Conservation (phyloP, 2,113 vertebrate genomes). For the Chlorodrepanis virens region DNA sequence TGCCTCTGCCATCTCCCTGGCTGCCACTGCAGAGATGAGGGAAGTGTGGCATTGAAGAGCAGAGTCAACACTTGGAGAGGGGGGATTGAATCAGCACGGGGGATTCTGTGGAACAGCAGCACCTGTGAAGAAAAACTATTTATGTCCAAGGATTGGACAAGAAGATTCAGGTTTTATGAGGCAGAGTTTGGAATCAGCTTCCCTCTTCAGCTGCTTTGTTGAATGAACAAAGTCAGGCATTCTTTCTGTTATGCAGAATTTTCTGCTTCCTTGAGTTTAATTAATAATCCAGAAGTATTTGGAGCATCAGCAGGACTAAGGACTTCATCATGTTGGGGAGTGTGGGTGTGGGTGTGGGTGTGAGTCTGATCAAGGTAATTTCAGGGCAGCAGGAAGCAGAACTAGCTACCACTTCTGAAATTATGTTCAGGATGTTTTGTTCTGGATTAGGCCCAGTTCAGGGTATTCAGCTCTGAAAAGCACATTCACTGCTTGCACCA, state of each 20-base stretch:
- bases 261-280: background rate
- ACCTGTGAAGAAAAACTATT: background rate
- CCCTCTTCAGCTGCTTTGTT: rapidly evolving
- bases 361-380: background rate
- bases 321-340: rapidly evolving
- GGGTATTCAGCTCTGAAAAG: background rate
- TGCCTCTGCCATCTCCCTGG: background rate
- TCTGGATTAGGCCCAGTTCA: background rate
- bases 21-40: background rate
- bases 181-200: background rate
- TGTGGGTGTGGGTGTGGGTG: no score
- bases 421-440: background rate
- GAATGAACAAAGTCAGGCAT: background rate
- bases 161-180: background rate
- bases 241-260: background rate
- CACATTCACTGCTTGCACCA: background rate
- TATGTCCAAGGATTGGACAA: background rate
- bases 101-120: background rate
- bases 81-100: background rate
- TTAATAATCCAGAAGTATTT: background rate
- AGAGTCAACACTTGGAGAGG: background rate
- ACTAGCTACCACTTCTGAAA: background rate
- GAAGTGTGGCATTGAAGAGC: background rate
- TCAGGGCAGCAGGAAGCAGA: background rate
- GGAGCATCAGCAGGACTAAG: background rate